phyloP scores from a whole-genome alignment of 2,113 vertebrate species.

The Erinaceus europaeus region DNA sequence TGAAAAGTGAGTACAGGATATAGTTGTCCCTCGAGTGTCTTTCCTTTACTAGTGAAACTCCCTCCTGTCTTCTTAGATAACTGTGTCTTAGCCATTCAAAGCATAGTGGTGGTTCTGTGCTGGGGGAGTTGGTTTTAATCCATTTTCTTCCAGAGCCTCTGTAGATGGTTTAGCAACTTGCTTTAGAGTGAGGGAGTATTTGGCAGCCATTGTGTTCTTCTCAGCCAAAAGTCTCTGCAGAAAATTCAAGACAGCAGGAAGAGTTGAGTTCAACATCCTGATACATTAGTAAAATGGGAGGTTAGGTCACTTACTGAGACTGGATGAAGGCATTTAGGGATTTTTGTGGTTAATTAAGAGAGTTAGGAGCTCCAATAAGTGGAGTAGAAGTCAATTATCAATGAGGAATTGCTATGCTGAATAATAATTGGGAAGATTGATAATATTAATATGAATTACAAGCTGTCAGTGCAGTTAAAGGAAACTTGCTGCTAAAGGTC shows the following conservation, averaged over 20 bases:
- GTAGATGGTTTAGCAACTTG: conserved; percentile 40
- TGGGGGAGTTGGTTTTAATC: conserved; percentile 13
- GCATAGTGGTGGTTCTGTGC: neutral
- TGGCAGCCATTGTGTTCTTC: conserved; percentile 38
- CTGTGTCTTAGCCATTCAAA: neutral
- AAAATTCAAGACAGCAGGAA: conserved; percentile 67
- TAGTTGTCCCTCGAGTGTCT: neutral
- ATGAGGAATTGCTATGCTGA: conserved; percentile 9
- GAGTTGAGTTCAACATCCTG: conserved; percentile 64
- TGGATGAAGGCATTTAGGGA: conserved; percentile 47
- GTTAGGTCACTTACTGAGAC: conserved; percentile 64
- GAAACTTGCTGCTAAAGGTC: conserved; percentile 27
- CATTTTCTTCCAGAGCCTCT: conserved; percentile 9
- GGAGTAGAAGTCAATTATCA: conserved; percentile 51
- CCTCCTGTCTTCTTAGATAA: neutral
- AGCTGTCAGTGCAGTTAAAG: conserved; percentile 11
- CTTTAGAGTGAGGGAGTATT: conserved; percentile 34
- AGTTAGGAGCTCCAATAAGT: conserved; percentile 20
- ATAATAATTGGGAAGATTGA: conserved; percentile 12
- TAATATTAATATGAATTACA: neutral
- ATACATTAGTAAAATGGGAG: conserved; percentile 63
- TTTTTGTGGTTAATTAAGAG: conserved; percentile 69
- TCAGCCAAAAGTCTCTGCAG: conserved; percentile 49
- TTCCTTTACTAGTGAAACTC: neutral
- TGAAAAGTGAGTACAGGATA: neutral